Base-by-base conservation (phyloP, 1,140 invertebrate genomes). In the Hyles vespertilio region DNA sequence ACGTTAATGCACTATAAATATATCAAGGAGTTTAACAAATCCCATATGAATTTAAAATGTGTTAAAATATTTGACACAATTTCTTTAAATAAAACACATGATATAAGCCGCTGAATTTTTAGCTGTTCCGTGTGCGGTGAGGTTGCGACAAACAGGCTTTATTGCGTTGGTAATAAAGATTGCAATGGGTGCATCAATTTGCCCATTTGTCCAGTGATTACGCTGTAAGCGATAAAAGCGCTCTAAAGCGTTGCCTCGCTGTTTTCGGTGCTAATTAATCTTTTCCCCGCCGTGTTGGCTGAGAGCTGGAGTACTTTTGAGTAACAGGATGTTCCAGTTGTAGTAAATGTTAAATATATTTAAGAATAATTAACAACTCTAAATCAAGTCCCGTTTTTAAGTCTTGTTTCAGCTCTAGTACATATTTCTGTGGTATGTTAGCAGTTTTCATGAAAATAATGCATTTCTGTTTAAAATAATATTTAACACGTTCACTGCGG, bases 201-300 rank as follows among this genome's bases (percentile, higher is more conserved):
- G 44, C 11, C 9, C 44, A 47, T 56, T 56, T 32, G 32, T 56
- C 44, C 51, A 49, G 43, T 40, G 12, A 61, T 62, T 57, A 62
- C 50, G 53, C 32, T 59, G 34, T 58, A 45, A 69, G 60, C 58
- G 57, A 36, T 50, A 60, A 65, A 70, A 74, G 67, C 77, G 77
- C 72, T 77, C 65, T 65, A 74, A 79, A 84, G 77, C 78, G 74
- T 77, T 77, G 67, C 65, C 67, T 59, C 58, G 74, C 77, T 83
- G 81, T 84, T 84, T 84, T 72, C 74, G 74, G 76, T 69, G 62
- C 77, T 84, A 86, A 86, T 86, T 86, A 86, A 84, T 86, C 81
- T 85, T 78, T 79, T 75, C 71, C 75, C 61, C 57, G 69, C 70
- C 50, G n/a, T 10, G 8, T 34, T 34, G 32, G n/a, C 50, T 32